phyloP scores from a whole-genome alignment of 64 coral and sea anemone species.

The Dendrophyllia cribrosa region DNA sequence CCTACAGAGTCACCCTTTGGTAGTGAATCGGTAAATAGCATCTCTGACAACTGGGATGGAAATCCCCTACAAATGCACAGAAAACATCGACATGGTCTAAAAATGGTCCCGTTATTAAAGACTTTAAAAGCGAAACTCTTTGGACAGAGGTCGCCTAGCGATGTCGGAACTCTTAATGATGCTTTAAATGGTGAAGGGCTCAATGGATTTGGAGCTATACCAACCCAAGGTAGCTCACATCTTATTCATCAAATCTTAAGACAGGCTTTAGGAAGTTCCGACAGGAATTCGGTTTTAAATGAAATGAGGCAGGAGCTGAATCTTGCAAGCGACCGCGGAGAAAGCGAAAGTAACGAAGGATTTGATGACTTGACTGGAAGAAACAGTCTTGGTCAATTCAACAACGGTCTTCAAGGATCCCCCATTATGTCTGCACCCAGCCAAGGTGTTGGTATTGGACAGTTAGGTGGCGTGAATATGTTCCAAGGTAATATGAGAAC shows the following conservation, averaged over 20 bases:
- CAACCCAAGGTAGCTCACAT: slow-evolving; percentile 33
- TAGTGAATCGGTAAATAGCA: slow-evolving; percentile 13
- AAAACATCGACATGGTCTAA: slow-evolving; percentile 55
- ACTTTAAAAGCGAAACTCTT: slow-evolving; percentile 72
- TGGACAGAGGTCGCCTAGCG: slow-evolving; percentile 16
- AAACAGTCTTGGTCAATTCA: slow-evolving; percentile 53
- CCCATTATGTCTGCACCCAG: background rate
- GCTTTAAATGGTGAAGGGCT: slow-evolving; percentile 44
- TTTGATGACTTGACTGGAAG: slow-evolving; percentile 73
- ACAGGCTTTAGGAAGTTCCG: slow-evolving; percentile 80
- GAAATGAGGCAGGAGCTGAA: slow-evolving; percentile 93
- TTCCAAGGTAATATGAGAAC: background rate
- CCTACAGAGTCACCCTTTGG: slow-evolving; percentile 40
- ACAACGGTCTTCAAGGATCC: slow-evolving; percentile 7
- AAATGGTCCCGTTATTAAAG: slow-evolving; percentile 75
- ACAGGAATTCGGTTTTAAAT: slow-evolving; percentile 81
- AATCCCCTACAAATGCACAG: slow-evolving; percentile 8
- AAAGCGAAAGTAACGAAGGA: slow-evolving; percentile 71
- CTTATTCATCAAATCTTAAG: slow-evolving; percentile 71
- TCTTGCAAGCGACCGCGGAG: slow-evolving; percentile 80
- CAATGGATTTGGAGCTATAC: slow-evolving; percentile 56
- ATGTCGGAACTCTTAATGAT: slow-evolving; percentile 26
- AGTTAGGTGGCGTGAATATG: background rate
- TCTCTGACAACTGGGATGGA: slow-evolving; percentile 82
- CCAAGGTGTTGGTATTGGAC: background rate